Evolutionary conservation across 2,888 invertebrate species (phyloP).

Genomic region (Gisinianus flammeolus): DNA sequence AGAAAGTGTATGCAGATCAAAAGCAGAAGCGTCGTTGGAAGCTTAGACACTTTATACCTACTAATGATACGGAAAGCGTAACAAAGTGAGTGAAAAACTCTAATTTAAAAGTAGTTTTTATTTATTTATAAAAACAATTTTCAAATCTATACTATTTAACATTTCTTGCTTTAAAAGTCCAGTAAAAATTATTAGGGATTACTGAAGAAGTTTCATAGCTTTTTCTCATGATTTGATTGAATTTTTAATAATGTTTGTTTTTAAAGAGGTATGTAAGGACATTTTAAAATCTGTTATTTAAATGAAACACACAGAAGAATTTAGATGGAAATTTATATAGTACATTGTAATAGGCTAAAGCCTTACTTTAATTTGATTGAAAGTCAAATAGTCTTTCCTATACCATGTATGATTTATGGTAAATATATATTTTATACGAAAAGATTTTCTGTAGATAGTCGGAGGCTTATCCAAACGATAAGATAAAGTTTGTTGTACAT

Average conservation of each 20-base stretch:
- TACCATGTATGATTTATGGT: too few relatives aligned
- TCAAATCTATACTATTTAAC: too few relatives aligned
- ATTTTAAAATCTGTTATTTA: too few relatives aligned
- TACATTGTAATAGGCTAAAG: background rate
- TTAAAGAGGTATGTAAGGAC: background rate
- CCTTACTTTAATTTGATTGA: background rate
- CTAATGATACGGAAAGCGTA: slow-evolving; percentile 54
- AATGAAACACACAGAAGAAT: background rate
- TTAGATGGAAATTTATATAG: background rate
- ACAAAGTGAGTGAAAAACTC: slow-evolving; percentile 51
- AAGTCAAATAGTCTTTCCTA: too few relatives aligned
- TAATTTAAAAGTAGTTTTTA: too few relatives aligned
- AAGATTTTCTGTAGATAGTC: too few relatives aligned
- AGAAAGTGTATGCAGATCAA: slow-evolving; percentile 81
- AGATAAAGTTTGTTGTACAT: slow-evolving; percentile 23
- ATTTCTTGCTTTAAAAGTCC: too few relatives aligned
- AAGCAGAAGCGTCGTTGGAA: slow-evolving; percentile 74
- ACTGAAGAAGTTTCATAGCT: background rate
- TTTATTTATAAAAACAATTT: background rate
- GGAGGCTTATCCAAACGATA: background rate
- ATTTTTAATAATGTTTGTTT: background rate
- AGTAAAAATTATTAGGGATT: background rate
- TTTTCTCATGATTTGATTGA: background rate
- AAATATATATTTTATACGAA: too few relatives aligned
- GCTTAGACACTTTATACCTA: slow-evolving; percentile 63